These are phyloP conservation scores for Lagopus leucura DNA, from an alignment of 2,113 vertebrate genomes.

Conservation along the genomic window DNA sequence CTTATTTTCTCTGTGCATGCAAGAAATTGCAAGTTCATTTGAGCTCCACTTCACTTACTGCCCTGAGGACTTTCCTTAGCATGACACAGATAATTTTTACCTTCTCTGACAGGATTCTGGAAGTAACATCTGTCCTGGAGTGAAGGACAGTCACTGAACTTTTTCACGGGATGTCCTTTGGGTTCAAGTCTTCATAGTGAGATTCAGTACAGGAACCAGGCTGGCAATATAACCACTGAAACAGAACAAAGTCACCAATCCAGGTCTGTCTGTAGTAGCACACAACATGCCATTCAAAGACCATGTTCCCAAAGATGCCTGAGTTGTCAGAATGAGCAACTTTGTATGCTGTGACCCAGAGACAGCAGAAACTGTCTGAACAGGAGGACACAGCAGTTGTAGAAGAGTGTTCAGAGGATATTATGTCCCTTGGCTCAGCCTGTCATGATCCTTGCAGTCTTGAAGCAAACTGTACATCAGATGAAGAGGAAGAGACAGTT, in stretches of 20 bases:
- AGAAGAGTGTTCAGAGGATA: neutral
- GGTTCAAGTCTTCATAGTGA: neutral
- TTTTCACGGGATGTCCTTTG: neutral
- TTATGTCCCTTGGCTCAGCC: neutral
- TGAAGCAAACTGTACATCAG: neutral
- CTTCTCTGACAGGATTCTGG: neutral
- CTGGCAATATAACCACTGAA: neutral
- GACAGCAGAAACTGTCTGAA: neutral
- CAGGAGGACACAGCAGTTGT: neutral
- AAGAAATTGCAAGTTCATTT: neutral
- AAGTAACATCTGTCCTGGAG: neutral
- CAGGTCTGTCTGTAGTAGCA: neutral
- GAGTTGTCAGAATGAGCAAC: neutral
- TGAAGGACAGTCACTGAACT: neutral
- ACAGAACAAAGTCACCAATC: neutral
- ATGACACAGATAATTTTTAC: neutral
- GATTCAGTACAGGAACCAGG: neutral
- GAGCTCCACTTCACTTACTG: neutral
- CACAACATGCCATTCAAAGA: neutral
- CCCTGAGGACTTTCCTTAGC: neutral
- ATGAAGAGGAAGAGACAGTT: neutral
- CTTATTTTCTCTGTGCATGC: neutral
- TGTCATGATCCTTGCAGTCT: too few species aligned
- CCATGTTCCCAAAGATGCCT: neutral
- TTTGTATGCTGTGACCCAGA: neutral